Percentiles rank a stretch among this genome's conserved stretches.
Evolutionary conservation across 2,797 vertebrate species (phyloP).

Genomic region (Phrynocephalus vlangalii): DNA sequence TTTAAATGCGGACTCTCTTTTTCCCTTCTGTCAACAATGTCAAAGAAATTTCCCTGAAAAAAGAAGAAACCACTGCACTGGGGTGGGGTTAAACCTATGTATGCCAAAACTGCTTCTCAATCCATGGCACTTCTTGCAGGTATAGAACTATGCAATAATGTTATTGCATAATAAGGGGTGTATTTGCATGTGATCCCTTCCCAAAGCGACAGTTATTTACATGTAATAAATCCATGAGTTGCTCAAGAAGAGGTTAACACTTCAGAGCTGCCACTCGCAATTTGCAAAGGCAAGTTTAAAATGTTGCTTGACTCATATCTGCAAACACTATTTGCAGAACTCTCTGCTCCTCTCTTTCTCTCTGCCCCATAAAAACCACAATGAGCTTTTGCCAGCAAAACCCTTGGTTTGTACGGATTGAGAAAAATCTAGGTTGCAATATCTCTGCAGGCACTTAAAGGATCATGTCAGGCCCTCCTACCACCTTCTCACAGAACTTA

Average conservation of each 20-base stretch:
- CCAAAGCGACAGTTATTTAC: not conserved
- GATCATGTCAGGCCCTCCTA: not conserved
- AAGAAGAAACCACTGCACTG: no score
- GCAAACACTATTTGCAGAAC: not conserved
- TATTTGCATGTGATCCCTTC: not conserved
- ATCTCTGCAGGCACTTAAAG: not conserved
- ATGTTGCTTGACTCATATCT: not conserved
- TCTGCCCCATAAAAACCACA: not conserved
- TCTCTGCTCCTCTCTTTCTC: not conserved
- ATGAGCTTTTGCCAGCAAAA: not conserved
- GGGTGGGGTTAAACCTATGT: no score
- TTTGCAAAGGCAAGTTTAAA: not conserved
- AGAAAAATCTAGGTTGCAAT: not conserved
- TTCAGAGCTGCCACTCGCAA: not conserved
- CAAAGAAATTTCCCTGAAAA: no score
- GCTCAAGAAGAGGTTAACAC: not conserved
- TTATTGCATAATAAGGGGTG: not conserved
- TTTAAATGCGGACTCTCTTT: no score
- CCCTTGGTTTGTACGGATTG: not conserved
- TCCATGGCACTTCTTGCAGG: not conserved
- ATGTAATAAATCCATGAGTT: not conserved
- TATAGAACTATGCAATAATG: not conserved
- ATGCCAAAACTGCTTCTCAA: no score
- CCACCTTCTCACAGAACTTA: not conserved
- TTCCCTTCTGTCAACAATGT: no score